phyloP scores from a whole-genome alignment of 2,888 invertebrate genomes.

The Tenthredo livida region DNA sequence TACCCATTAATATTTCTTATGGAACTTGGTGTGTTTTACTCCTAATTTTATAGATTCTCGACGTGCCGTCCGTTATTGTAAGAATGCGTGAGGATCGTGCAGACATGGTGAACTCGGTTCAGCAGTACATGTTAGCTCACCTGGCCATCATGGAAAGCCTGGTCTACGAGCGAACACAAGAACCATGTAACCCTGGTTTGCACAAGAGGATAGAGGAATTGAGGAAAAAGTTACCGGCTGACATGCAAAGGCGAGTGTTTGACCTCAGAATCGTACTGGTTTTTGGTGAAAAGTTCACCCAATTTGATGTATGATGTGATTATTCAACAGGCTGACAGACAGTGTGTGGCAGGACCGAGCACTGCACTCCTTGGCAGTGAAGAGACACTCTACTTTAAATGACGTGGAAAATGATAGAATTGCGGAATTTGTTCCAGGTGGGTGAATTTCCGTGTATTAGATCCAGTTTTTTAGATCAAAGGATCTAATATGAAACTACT shows the following conservation, averaged over 20 bases:
- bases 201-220: slow-evolving; percentile 66
- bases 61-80: slow-evolving; percentile 63
- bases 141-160: slow-evolving; percentile 77
- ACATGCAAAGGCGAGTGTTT: slow-evolving; percentile 69
- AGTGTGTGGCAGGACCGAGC: slow-evolving; percentile 77
- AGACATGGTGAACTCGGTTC: slow-evolving; percentile 72
- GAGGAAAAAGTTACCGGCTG: slow-evolving; percentile 65
- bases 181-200: slow-evolving; percentile 73
- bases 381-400: slow-evolving; percentile 52
- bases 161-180: slow-evolving; percentile 72
- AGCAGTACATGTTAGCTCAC: slow-evolving; percentile 79
- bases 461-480: not conserved
- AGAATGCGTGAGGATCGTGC: slow-evolving; percentile 65
- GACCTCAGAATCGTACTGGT: not conserved
- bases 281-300: not conserved
- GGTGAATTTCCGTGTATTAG: slow-evolving; percentile 1
- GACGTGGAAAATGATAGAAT: slow-evolving; percentile 74
- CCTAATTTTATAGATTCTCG: slow-evolving; percentile 80
- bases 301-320: not conserved
- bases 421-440: slow-evolving; percentile 74
- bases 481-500: not conserved
- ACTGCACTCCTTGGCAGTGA: slow-evolving; percentile 67
- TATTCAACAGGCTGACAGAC: slow-evolving; percentile 67
- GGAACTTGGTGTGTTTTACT: no score
- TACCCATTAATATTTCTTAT: slow-evolving; percentile 66